Base-by-base conservation (phyloP, 2,113 vertebrate species). In the Chloebia gouldiae region DNA sequence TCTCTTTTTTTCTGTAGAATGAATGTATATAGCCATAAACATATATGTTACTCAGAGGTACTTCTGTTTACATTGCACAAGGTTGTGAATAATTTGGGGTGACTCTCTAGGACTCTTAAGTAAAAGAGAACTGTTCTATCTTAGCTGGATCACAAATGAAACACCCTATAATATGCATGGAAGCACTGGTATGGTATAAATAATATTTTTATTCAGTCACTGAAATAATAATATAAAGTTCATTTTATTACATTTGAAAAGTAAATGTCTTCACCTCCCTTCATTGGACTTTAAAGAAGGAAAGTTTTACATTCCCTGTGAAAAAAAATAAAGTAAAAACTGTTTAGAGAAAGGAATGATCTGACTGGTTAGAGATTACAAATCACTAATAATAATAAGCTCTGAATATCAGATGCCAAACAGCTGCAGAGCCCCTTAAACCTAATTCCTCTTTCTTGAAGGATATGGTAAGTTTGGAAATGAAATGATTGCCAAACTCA, bases 401-500 rank as follows among this genome's bases (percentile, higher is more conserved):
- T 95, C 81, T 72, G 81, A 92, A 93, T 94, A 91, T 93, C 84
- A 75, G 72, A 92, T 94, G 95, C 95, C 96, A 97, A 96, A 94
- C 97, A 97, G 96, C 96, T 97, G 97, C 92, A 91, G 81, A 91
- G 30, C n/a, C 84, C 93, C 76, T 96, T 96, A 96, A 97, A 88
- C 54, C 72, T 92, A 94, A 92, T 95, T 95, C 75, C 30, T 90
- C 56, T 83, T 81, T 90, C 76, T 88, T 95, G 83, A 92, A 86
- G 88, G 57, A 82, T 81, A 91, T 7, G 23, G 68, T 56, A 93
- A 88, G 78, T 87, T 82, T 92, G 78, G 70, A 96, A 91, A 90
- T 80, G 33, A 92, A 53, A 35, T 3, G 6, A 49, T 86, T 96
- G 94, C 95, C 91, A 97, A 96, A 96, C 25, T 64, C 70, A 77